These are phyloP conservation scores for Penaeus indicus DNA, from an alignment of 1,140 invertebrate species.

Conservation along the genomic window DNA sequence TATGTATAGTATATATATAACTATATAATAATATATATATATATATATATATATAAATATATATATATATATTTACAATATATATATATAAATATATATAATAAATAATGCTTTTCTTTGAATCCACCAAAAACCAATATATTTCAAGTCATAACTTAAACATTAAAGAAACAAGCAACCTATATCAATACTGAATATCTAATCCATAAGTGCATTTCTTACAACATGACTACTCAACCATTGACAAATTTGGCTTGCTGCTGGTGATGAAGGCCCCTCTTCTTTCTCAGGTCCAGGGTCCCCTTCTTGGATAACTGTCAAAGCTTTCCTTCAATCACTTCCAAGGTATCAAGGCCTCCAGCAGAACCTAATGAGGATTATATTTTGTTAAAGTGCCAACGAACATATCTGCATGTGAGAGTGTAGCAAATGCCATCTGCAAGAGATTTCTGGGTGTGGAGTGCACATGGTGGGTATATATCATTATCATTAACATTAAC, in stretches of 20 bases:
- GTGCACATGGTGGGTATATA: conserved; percentile 57
- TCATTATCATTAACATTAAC: too few species aligned
- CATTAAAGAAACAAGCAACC: too few species aligned
- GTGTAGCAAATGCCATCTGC: background rate
- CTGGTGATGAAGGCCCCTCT: conserved; percentile 82
- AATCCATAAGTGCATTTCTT: background rate
- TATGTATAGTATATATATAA: too few species aligned
- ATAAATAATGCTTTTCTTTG: too few species aligned
- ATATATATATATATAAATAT: too few species aligned
- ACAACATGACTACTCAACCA: conserved; percentile 66
- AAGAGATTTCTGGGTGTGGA: conserved; percentile 68
- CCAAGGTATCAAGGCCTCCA: conserved; percentile 89
- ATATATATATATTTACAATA: too few species aligned
- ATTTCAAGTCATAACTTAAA: too few species aligned
- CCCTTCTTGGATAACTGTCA: conserved; percentile 91
- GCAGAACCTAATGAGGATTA: conserved; percentile 82
- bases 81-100: too few species aligned
- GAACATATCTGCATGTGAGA: too few species aligned
- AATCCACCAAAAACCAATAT: too few species aligned
- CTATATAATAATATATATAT: too few species aligned
- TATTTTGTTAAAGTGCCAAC: conserved; percentile 70
- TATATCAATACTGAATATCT: background rate
- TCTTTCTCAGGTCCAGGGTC: conserved; percentile 88
- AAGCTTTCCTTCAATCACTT: conserved; percentile 92
- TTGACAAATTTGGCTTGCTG: conserved; percentile 75